Conservation (phyloP, 2,113 vertebrate species). For the Megaceryle torquata region DNA sequence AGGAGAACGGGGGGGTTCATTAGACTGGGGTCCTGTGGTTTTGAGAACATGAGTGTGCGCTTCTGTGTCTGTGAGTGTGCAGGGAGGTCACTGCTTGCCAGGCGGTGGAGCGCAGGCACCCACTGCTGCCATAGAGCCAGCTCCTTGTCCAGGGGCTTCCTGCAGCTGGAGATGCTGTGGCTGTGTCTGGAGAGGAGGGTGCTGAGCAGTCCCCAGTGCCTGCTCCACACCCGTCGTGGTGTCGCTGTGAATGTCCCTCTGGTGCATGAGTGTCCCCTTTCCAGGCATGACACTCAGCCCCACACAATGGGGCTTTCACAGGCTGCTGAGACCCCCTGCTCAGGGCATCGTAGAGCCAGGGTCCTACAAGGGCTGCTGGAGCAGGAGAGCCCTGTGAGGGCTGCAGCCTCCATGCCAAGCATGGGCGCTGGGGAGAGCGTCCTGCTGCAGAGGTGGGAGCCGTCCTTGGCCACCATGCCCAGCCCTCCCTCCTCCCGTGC, state of each 20-base stretch:
- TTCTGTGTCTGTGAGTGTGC: accelerated
- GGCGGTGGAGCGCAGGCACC: accelerated
- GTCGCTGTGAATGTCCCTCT: background rate
- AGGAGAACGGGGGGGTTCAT: background rate
- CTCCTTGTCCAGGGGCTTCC: background rate
- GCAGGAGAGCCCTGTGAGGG: background rate
- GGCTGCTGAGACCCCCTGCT: background rate
- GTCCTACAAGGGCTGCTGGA: background rate
- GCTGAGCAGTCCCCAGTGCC: accelerated
- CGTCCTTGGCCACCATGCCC: accelerated
- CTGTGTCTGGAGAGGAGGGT: accelerated
- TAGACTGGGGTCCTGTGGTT: accelerated
- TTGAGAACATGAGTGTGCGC: background rate
- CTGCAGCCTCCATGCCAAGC: accelerated
- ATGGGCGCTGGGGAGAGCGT: background rate
- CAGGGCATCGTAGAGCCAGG: accelerated
- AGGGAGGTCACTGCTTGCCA: background rate
- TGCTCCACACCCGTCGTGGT: accelerated
- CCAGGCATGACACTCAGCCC: accelerated
- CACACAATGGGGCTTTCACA: background rate
- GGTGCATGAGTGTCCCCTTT: accelerated
- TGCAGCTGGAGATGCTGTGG: background rate
- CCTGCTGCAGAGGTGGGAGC: background rate
- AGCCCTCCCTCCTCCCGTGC: background rate
- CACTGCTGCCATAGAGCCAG: background rate